Evolutionary conservation across 2,888 invertebrate species (phyloP), one percentile per base, ranked within the genome.

Genomic region (Pyrrhia umbra): DNA sequence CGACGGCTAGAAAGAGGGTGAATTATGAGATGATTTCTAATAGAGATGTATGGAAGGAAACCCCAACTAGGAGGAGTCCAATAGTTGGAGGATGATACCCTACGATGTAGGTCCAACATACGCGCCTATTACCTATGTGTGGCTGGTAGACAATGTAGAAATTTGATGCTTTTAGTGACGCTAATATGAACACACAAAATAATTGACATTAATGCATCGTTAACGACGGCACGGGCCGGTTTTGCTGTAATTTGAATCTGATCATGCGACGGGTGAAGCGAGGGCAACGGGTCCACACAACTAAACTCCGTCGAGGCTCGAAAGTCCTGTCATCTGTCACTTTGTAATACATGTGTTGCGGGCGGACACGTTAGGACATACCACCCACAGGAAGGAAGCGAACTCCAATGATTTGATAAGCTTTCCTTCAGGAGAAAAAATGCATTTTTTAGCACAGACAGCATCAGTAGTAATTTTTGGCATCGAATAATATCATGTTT

Each of bases 181-280:
- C 27, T 43, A 52, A 77, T 67, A 58, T 34, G 34, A 34, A 34
- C 68, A 76, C 73, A 80, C 79, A 81, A 75, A 74, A 78, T 83
- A 81, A 77, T 82, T 81, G 78, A 84, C 77, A 84, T 85, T 83
- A 85, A 85, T 88, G 86, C 85, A 77, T 86, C 85, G 89, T 85
- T 92, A 92, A 91, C 91, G 90, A 88, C 87, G 88, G 89, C 90
- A 91, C 89, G 90, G 85, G 89, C 85, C 81, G 86, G 85, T 68
- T 71, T 76, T 70, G 47, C 55, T 66, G 92, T 89, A 91, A 92
- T 88, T 84, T 68, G 90, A 93, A 67, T 70, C 75, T 65, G 68
- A 65, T 70, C 79, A 70, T 69, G 68, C 80, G 77, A 51, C n/a
- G 34, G 34, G 34, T 34, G 34, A 34, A n/a, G 34, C n/a, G 34